A percentile compares a stretch with the other conserved stretches of the same genome.
Evolutionary conservation across 2,113 vertebrate species (phyloP).

Genomic region (Siniperca chuatsi): DNA sequence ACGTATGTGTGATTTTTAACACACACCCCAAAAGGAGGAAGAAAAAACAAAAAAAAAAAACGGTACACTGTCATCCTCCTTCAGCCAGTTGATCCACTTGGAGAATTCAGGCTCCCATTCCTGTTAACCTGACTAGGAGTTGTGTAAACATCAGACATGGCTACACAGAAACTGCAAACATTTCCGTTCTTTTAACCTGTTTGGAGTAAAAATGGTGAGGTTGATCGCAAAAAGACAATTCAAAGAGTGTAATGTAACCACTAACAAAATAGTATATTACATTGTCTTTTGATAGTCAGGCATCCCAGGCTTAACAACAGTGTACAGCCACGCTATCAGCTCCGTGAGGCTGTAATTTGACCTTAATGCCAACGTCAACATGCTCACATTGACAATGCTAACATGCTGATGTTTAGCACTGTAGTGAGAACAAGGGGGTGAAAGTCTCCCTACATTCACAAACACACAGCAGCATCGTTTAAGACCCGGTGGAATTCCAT

Average conservation of each 20-base stretch:
- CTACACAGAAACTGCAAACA: conserved; percentile 9
- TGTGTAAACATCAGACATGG: conserved; percentile 15
- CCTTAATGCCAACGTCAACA: not conserved
- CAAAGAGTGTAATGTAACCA: not conserved
- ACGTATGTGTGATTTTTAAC: conserved; percentile 79
- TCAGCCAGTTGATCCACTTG: conserved; percentile 42
- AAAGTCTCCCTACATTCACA: no score
- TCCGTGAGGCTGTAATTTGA: not conserved
- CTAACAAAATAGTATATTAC: not conserved
- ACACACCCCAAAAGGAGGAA: conserved; percentile 53
- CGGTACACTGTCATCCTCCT: conserved; percentile 44
- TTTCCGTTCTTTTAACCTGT: conserved; percentile 17
- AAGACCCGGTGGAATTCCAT: no score
- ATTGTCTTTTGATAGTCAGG: no score
- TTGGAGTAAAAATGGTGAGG: not conserved
- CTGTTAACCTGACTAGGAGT: conserved; percentile 32
- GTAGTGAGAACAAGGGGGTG: no score
- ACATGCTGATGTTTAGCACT: no score
- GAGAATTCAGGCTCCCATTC: conserved; percentile 32
- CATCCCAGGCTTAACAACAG: not conserved
- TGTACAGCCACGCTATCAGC: not conserved
- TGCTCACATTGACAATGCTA: no score
- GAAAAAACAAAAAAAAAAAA: conserved; percentile 9
- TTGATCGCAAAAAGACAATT: not conserved
- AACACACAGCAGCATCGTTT: no score